Evolutionary conservation across 2,888 invertebrate genomes (phyloP), one percentile per base, ranked within the genome.

Genomic region (Pyrocoelia pectoralis): DNA sequence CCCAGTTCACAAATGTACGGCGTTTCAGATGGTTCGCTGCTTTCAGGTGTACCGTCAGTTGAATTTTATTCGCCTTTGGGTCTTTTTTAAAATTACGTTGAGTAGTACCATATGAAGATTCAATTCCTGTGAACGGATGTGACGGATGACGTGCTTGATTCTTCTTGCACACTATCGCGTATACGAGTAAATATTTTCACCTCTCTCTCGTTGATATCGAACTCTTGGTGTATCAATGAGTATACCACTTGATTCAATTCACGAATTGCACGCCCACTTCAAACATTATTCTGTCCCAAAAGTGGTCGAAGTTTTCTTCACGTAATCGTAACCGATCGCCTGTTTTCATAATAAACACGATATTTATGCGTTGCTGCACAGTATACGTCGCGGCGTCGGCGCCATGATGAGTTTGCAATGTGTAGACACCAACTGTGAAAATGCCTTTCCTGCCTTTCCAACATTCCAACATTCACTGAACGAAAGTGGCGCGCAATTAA

Each of bases 221-320:
- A 43, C 43, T 13, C 43, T 43, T 43, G 43, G 14, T 43, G 13
- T 43, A 43, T 43, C 15, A 13, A 43, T 43, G 15, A 43, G 15
- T 15, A 15, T 43, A 43, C 43, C 43, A 43, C 13, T 15, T 43
- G 43, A 5, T 43, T 43, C 5, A 43, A 43, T 4, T 43, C 12
- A 38, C 12, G 38, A 10, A 12, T 38, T 38, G 38, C 12, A 3
- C 38, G 38, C 38, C n/a, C 15, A 43, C 43, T 43, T 43, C 5
- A 10, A 13, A 43, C 43, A 10, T 43, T 43, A 43, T 43, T 43
- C 3, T 15, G 43, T 15, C 43, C 15, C 6, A 43, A 43, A 43
- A 43, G 43, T 43, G 43, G 13, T 43, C 43, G 43, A 43, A 15
- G 15, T 43, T 43, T 43, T 43, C 43, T 43, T 15, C 43, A 15